Conservation (phyloP, 2,113 vertebrate species). For the Phaethornis superciliosus region DNA sequence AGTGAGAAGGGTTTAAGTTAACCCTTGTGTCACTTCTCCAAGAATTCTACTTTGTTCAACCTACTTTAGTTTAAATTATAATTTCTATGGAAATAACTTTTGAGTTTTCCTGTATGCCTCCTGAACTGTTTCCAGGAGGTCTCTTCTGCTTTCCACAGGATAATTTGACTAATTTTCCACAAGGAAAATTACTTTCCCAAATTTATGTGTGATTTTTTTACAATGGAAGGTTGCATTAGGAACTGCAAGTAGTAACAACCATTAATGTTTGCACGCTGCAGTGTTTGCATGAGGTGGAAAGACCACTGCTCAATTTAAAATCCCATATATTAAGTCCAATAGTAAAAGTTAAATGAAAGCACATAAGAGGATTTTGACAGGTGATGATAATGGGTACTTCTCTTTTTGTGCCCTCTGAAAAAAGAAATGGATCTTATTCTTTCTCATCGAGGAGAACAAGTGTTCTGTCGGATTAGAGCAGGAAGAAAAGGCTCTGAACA, state of each 20-base stretch:
- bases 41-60: not conserved
- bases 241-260: not conserved
- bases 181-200: not conserved
- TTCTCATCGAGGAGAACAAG: not conserved
- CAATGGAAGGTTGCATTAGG: not conserved
- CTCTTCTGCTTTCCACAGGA: not conserved
- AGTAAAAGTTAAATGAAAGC: not conserved
- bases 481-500: not conserved
- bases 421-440: not conserved
- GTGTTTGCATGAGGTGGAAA: not conserved
- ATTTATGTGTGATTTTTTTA: not conserved
- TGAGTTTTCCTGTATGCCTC: not conserved
- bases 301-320: not conserved
- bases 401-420: not conserved
- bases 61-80: not conserved
- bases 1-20: not conserved
- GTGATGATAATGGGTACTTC: not conserved
- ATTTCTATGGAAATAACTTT: not conserved
- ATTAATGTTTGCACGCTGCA: not conserved
- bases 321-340: no score
- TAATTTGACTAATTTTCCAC: not conserved
- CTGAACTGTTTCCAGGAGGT: not conserved
- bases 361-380: not conserved
- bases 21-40: not conserved
- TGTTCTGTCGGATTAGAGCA: not conserved